Base-by-base conservation (phyloP, 2,797 vertebrate genomes). In the Rhadinocentrus ornatus region DNA sequence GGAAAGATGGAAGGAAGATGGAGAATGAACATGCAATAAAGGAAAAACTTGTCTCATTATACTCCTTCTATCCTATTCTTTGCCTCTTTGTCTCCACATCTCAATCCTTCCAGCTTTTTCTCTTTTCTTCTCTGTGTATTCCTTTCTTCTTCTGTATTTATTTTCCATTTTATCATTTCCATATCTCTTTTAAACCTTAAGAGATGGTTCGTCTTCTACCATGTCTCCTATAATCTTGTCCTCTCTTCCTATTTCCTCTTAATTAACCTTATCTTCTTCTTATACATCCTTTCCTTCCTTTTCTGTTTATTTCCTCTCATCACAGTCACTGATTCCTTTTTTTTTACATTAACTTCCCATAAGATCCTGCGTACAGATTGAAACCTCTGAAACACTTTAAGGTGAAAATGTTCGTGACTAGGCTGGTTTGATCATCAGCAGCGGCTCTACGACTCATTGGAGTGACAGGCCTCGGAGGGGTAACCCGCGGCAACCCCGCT, bases 371-470 rank as follows among this genome's bases (percentile, higher is more conserved):
- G 4, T 15, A 76, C 9, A 56, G 24, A 69, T 26, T 37, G 55
- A 67, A 61, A 50, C 54, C 67, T 84, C 62, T 77, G 52, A 86
- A 71, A 69, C 6, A 50, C 58, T n/a, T 26, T 34, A 59, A 73
- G 78, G 82, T 88, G 83, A 88, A 89, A 78, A 75, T 69, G 74
- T 87, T 79, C 58, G 80, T 81, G 88, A 88, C 86, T 37, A 46
- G 93, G 91, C 95, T 97, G 96, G 95, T 96, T 96, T 96, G 95
- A 94, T 94, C 95, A 96, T 97, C 95, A 96, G 89, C 93, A 90
- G 83, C 71, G 95, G 96, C 91, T 96, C 91, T 95, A 95, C 95
- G 96, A 96, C 91, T 96, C 96, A 96, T 96, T 96, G 95, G 95
- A 96, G 94, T 94, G 93, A 93, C 91, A 91, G 90, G 93, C 75